Base-by-base conservation (phyloP, 2,888 invertebrate species). In the Odiellus spinosus region DNA sequence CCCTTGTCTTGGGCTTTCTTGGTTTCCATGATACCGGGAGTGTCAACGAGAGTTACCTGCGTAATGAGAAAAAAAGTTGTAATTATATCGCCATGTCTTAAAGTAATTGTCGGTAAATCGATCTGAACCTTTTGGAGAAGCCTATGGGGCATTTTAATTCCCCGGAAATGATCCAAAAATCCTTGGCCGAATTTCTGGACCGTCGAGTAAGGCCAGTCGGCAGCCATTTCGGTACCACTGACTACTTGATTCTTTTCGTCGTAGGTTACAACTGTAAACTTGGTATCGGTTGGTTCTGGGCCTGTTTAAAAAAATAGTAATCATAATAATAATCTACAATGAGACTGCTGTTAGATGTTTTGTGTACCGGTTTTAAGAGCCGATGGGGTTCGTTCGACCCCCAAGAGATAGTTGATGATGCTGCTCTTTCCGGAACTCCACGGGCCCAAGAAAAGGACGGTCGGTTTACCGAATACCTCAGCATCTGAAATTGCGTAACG, bases 341-440 rank as follows among this genome's bases (percentile, higher is more conserved):
- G n/a, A n/a, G n/a, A n/a, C n/a, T n/a, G n/a, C n/a, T n/a, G n/a
- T n/a, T n/a, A n/a, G 15, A 15, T 10, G n/a, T n/a, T 38, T 10
- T 38, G 10, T 38, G 15, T 3, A 87, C 90, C 90, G 65, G 88
- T 86, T 70, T 85, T 76, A 55, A 90, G 69, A 49, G 87, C 79
- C 64, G 80, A 78, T 57, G 79, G 75, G 21, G 58, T 38, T 58
- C 55, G 43, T 49, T 56, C 51, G 50, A 54, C 80, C 51, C 85
- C 82, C 36, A 87, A 75, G 54, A 93, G 71, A 67, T 93, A 91
- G 67, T 93, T 93, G 53, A 91, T 78, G 57, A 90, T 85, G 45
- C 87, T 82, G 1, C 90, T 88, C 70, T 93, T 93, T 53, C 93
- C 93, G 49, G 90, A 88, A 61, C 88, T 88, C 86, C 90, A 91